Conservation (phyloP, 2,888 invertebrate species). For the Drosophila buzzatii region DNA sequence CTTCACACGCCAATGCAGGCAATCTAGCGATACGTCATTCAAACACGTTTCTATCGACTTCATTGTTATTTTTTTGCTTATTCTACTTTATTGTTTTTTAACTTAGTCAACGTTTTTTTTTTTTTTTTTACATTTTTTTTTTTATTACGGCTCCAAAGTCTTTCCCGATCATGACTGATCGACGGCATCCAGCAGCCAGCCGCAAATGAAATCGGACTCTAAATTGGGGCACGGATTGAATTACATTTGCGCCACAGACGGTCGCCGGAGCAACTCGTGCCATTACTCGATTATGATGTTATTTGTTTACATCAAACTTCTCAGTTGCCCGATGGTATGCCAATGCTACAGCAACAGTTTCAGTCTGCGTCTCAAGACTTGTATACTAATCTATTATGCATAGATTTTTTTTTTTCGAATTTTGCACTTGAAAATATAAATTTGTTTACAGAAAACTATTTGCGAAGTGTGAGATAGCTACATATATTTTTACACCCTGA, state of each 20-base stretch:
- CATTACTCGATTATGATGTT: conserved; percentile 16
- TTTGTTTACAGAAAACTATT: too few relatives aligned
- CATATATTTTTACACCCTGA: too few relatives aligned
- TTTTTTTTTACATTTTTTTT: too few relatives aligned
- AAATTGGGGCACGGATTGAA: conserved; percentile 15
- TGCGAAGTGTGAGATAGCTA: too few relatives aligned
- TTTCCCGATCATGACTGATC: not conserved
- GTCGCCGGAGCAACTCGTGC: conserved; percentile 35
- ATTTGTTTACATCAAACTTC: conserved; percentile 29
- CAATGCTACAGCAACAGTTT: not conserved
- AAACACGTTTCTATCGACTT: conserved; percentile 32
- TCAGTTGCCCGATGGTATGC: conserved; percentile 3
- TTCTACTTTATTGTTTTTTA: not conserved
- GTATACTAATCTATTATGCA: not conserved
- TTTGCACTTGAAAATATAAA: too few relatives aligned
- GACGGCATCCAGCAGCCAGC: conserved; percentile 14
- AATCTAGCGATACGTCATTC: conserved; percentile 1
- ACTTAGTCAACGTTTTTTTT: conserved; percentile 27
- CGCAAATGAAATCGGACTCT: conserved; percentile 6
- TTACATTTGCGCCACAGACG: conserved; percentile 24
- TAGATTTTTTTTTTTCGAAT: not conserved
- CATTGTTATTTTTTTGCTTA: not conserved
- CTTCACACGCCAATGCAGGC: conserved; percentile 15
- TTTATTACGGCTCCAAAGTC: not conserved
- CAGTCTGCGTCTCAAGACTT: not conserved